Evolutionary conservation across 2,888 invertebrate genomes (phyloP).

Genomic region (Lymantria monacha): DNA sequence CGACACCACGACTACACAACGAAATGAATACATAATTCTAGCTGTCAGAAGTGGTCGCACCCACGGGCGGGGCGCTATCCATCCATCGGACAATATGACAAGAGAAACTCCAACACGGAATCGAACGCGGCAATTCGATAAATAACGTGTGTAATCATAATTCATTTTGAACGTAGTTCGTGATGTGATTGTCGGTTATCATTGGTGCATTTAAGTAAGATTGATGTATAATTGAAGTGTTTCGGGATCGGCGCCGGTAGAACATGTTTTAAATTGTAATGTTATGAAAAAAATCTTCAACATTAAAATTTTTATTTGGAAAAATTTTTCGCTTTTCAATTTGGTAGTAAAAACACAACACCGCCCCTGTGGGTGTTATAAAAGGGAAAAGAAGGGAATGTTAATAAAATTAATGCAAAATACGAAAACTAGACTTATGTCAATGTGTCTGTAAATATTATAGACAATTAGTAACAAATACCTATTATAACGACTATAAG

Average conservation of each 20-base stretch:
- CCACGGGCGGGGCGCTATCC: slow-evolving; percentile 34
- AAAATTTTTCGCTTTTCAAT: too few species aligned
- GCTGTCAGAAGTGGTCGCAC: slow-evolving; percentile 18
- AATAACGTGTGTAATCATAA: slow-evolving; percentile 61
- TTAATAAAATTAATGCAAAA: too few species aligned
- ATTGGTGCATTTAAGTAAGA: background rate
- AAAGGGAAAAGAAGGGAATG: too few species aligned
- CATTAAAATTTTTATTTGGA: too few species aligned
- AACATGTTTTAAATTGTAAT: background rate
- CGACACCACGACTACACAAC: slow-evolving; percentile 5
- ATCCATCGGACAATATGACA: slow-evolving; percentile 47
- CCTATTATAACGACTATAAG: too few species aligned
- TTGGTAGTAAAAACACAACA: too few species aligned
- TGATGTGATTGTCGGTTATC: background rate
- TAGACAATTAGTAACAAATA: too few species aligned
- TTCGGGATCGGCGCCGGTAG: background rate
- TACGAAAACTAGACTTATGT: too few species aligned
- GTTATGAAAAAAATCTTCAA: background rate
- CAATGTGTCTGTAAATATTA: too few species aligned
- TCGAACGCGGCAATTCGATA: slow-evolving; percentile 51
- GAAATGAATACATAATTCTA: slow-evolving; percentile 28
- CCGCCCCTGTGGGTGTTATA: too few species aligned
- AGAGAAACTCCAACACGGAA: slow-evolving; percentile 59
- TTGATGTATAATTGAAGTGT: background rate
- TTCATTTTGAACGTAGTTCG: slow-evolving; percentile 39